These are phyloP conservation scores for Aphrocallistes beatrix DNA, from an alignment of 37 sponge, comb jelly and placozoan species.

Conservation along the genomic window DNA sequence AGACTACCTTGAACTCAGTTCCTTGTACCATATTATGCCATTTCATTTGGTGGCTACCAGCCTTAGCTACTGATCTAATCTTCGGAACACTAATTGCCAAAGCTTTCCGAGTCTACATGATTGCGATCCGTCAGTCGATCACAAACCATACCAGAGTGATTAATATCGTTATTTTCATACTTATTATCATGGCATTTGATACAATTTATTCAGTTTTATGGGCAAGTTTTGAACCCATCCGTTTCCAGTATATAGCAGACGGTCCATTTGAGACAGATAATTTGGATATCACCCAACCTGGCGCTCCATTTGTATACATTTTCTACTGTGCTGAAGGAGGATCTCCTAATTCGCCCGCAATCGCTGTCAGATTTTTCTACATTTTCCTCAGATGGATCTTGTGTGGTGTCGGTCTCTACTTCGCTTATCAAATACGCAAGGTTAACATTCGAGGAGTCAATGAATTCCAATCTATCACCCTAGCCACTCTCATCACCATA, in stretches of 20 bases:
- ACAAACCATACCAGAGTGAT: background rate
- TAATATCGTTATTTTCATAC: background rate
- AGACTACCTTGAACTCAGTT: background rate
- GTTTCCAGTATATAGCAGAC: background rate
- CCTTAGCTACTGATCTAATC: background rate
- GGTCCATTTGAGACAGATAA: background rate
- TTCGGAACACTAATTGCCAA: constrained; percentile 1
- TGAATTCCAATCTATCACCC: background rate
- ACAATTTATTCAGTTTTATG: background rate
- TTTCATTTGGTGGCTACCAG: background rate
- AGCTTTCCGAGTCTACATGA: background rate
- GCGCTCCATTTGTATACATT: background rate
- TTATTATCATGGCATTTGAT: background rate
- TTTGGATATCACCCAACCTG: background rate
- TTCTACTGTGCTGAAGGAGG: constrained; percentile 7
- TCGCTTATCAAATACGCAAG: background rate
- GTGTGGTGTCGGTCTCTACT: background rate
- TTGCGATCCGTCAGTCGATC: background rate
- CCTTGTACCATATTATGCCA: background rate
- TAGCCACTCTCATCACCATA: background rate
- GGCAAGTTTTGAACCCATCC: background rate
- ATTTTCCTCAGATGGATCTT: constrained; percentile 1
- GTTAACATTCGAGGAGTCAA: background rate
- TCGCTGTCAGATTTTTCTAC: background rate
- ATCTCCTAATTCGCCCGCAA: background rate